phyloP scores from a whole-genome alignment of 2,888 invertebrate genomes.

The Pseudanteris insignis region DNA sequence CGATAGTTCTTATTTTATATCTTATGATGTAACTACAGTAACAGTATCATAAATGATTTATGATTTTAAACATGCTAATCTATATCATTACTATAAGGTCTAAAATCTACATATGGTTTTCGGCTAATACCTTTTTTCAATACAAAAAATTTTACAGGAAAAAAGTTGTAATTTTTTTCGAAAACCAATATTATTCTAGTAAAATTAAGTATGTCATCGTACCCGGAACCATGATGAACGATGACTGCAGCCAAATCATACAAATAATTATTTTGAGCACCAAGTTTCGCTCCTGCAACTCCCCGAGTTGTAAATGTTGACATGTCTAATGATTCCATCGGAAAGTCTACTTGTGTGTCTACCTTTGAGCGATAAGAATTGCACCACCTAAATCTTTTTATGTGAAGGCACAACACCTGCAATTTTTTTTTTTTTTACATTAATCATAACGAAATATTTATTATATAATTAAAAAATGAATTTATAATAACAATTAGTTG shows the following conservation, averaged over 20 bases:
- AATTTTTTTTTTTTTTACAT: constrained; percentile 30
- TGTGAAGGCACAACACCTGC: constrained; percentile 80
- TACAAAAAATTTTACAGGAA: not conserved
- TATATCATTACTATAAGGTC: too few relatives aligned
- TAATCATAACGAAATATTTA: too few relatives aligned
- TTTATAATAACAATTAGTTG: too few relatives aligned
- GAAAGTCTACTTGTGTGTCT: constrained; percentile 81
- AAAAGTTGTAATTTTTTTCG: constrained; percentile 22
- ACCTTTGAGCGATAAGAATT: constrained; percentile 82
- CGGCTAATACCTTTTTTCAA: constrained; percentile 23
- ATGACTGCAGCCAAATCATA: constrained; percentile 85
- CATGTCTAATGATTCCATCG: constrained; percentile 80
- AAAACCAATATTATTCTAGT: constrained; percentile 21
- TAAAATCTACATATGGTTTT: constrained; percentile 12
- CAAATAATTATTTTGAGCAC: constrained; percentile 72
- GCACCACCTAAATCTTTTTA: constrained; percentile 86
- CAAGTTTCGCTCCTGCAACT: constrained; percentile 74
- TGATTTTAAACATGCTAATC: too few relatives aligned
- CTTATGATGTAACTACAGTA: too few relatives aligned
- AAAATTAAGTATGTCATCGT: constrained; percentile 52
- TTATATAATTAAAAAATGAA: too few relatives aligned
- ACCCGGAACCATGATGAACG: constrained; percentile 85
- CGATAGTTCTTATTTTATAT: too few relatives aligned
- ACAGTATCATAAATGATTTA: too few relatives aligned
- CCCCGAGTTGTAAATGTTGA: constrained; percentile 77